phyloP scores from a whole-genome alignment of 2,113 vertebrate species.

The Rutilus rutilus region DNA sequence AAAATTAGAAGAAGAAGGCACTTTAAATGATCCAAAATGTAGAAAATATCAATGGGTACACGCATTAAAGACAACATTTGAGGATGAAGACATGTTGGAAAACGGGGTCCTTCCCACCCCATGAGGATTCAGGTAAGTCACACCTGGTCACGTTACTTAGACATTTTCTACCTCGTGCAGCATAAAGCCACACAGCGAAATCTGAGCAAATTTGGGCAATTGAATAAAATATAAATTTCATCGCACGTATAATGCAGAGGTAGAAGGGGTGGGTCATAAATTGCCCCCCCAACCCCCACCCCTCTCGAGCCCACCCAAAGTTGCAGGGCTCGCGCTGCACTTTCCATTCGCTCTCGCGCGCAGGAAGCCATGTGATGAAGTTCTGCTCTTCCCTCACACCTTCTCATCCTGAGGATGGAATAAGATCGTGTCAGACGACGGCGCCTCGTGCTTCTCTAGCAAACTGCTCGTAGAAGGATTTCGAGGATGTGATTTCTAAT shows the following conservation, averaged over 20 bases:
- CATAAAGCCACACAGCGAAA: background rate
- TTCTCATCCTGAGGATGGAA: slow-evolving; percentile 4
- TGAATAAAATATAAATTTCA: background rate
- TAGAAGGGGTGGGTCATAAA: slow-evolving; percentile 35
- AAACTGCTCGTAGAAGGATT: slow-evolving; percentile 1
- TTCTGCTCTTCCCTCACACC: background rate
- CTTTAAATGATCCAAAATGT: background rate
- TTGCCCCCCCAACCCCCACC: background rate
- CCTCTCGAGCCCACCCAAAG: slow-evolving; percentile 25
- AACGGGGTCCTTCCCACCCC: no score
- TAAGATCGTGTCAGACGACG: background rate
- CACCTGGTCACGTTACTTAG: background rate
- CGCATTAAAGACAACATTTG: background rate
- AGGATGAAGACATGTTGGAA: background rate
- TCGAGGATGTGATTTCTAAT: slow-evolving; percentile 21
- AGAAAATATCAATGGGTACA: background rate
- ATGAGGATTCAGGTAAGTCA: background rate
- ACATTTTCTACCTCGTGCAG: background rate
- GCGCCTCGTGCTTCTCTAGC: background rate
- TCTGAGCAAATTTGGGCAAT: background rate
- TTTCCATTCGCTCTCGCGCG: slow-evolving; percentile 24
- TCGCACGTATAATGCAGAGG: slow-evolving; percentile 13
- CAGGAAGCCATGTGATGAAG: slow-evolving; percentile 4
- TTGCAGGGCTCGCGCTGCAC: slow-evolving; percentile 34
- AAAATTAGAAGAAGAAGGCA: no score